phyloP scores from a whole-genome alignment of 2,888 invertebrate genomes.

The Aethes cnicana region DNA sequence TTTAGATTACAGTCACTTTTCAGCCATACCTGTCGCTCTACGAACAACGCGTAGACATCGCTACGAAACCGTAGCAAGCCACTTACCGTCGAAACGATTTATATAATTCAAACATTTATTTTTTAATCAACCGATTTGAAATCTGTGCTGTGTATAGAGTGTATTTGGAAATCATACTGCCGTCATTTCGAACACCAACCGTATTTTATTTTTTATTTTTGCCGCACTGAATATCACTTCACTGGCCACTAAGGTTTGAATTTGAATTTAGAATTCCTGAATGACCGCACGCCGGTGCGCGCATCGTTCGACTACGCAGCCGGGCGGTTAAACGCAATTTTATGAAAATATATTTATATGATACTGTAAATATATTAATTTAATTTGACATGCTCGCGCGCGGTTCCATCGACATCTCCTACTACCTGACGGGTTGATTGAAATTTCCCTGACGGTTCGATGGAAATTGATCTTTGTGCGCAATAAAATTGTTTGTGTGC shows the following conservation, averaged over 20 bases:
- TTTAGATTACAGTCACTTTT: slow-evolving; percentile 11
- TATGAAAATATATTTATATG: slow-evolving; percentile 29
- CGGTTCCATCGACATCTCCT: slow-evolving; percentile 6
- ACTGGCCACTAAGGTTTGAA: slow-evolving; percentile 54
- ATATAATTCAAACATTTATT: slow-evolving; percentile 11
- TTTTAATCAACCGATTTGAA: background rate
- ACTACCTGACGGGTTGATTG: slow-evolving; percentile 17
- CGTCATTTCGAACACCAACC: slow-evolving; percentile 71
- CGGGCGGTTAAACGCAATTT: slow-evolving; percentile 28
- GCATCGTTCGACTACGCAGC: slow-evolving; percentile 59
- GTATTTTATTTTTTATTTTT: slow-evolving; percentile 56
- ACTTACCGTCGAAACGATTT: slow-evolving; percentile 22
- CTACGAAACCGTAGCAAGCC: slow-evolving; percentile 25
- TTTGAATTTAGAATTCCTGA: slow-evolving; percentile 53
- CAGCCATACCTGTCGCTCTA: slow-evolving; percentile 7
- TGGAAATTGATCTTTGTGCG: background rate
- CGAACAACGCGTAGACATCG: slow-evolving; percentile 23
- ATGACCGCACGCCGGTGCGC: slow-evolving; percentile 61
- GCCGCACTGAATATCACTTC: slow-evolving; percentile 62
- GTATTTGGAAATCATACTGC: slow-evolving; percentile 56
- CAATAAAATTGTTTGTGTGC: slow-evolving; percentile 6
- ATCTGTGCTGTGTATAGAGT: slow-evolving; percentile 21
- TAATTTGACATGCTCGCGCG: slow-evolving; percentile 13
- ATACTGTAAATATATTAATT: slow-evolving; percentile 23
- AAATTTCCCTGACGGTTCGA: slow-evolving; percentile 22